Base-by-base conservation (phyloP, 2,888 invertebrate genomes). In the Eristalis intricaria region DNA sequence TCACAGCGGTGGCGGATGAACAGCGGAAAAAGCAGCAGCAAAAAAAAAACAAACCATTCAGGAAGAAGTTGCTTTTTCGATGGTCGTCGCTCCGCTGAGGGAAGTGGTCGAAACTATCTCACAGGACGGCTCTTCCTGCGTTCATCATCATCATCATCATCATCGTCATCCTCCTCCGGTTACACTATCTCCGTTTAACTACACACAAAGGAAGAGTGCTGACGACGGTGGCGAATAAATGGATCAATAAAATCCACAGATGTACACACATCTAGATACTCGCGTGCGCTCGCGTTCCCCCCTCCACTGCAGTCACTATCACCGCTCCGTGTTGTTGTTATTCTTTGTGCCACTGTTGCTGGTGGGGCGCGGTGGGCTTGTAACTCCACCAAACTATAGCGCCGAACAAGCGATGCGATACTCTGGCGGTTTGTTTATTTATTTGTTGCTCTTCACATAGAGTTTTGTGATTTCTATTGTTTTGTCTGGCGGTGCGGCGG, bases 191-290 rank as follows among this genome's bases (percentile, higher is more conserved):
- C 75, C 79, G 71, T 79, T 83, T 87, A 87, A 79, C 68, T 84
- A 76, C 87, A 80, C 75, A 79, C 63, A 75, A 32, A 32, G 32
- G 32, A 10, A 8, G 69, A 60, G 23, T n/a, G n/a, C n/a, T 26
- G 60, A 60, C 71, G 87, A 76, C 64, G 79, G 83, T 87, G 84
- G 83, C 84, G 73, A 69, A 87, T 87, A 87, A 87, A 87, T 87
- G 87, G 87, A 87, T 87, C 87, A 87, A 87, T 87, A 87, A 87
- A 87, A 87, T 80, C 79, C 87, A 83, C 87, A 83, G 64, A 84
- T 87, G 87, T 84, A 86, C 50, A 50, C 50, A 50, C 19, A 50
- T 82, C 82, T 82, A 86, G 82, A 86, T 82, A 75, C 79, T 71
- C 56, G 64, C 56, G 32, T 35, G 70, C 38, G 15, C 68, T 35